Evolutionary conservation across 1,140 invertebrate genomes (phyloP).

Genomic region (Drosophila ananassae): DNA sequence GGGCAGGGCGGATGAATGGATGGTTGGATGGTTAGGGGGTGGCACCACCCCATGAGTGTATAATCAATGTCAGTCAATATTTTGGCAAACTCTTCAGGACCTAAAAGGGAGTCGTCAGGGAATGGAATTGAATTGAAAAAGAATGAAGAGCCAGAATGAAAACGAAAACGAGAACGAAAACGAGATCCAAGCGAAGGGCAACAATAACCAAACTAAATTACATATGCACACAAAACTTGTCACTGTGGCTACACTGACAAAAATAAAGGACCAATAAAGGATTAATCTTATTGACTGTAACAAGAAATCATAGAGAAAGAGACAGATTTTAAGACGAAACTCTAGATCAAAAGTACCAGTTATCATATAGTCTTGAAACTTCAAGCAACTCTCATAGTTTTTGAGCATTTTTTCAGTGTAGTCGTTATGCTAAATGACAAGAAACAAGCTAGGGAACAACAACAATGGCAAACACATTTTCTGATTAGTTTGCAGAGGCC

Average conservation of each 20-base stretch:
- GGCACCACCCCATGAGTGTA: slow-evolving; percentile 25
- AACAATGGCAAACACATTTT: slow-evolving; percentile 61
- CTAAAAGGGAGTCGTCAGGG: slow-evolving; percentile 20
- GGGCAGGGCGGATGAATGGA: background rate
- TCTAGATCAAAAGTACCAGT: no score
- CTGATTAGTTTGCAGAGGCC: slow-evolving; percentile 68
- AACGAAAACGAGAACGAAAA: slow-evolving; percentile 47
- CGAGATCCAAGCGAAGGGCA: slow-evolving; percentile 50
- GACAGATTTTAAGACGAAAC: no score
- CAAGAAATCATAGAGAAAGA: background rate
- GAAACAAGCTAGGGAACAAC: slow-evolving; percentile 36
- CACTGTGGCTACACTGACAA: slow-evolving; percentile 9
- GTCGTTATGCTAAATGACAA: slow-evolving; percentile 58
- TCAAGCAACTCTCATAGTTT: no score
- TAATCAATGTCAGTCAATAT: slow-evolving; percentile 79
- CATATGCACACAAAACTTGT: slow-evolving; percentile 74
- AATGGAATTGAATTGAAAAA: slow-evolving; percentile 64
- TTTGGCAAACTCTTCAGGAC: slow-evolving; percentile 50
- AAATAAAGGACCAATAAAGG: no score
- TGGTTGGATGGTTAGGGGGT: background rate
- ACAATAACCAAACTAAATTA: slow-evolving; percentile 76
- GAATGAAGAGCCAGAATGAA: slow-evolving; percentile 40
- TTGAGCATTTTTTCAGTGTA: slow-evolving; percentile 14
- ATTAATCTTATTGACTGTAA: no score
- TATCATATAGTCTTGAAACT: no score